Evolutionary conservation across 2,888 invertebrate genomes (phyloP).

Genomic region (Troides oblongomaculatus): DNA sequence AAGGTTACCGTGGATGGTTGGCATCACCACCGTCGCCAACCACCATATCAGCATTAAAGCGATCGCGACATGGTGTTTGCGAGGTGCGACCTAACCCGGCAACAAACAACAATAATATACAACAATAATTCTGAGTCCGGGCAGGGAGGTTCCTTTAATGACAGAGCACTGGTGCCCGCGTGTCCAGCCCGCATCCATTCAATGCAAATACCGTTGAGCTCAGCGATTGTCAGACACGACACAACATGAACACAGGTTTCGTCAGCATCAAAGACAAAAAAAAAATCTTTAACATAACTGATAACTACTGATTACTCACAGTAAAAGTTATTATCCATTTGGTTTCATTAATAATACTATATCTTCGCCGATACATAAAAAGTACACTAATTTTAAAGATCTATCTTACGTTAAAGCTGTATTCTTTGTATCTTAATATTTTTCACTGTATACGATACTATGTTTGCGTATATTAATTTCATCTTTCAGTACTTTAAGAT

Average conservation of each 20-base stretch:
- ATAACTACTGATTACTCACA: background rate
- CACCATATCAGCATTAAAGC: constrained; percentile 36
- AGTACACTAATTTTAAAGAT: too few relatives aligned
- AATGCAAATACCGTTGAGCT: constrained; percentile 65
- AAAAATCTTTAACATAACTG: background rate
- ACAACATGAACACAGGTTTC: constrained; percentile 28
- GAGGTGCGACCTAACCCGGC: constrained; percentile 50
- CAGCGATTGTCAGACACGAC: constrained; percentile 60
- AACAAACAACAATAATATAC: constrained; percentile 40
- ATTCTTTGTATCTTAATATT: too few relatives aligned
- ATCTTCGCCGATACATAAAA: too few relatives aligned
- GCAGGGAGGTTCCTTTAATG: constrained; percentile 71
- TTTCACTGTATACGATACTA: too few relatives aligned
- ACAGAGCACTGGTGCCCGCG: constrained; percentile 63
- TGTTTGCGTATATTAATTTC: too few relatives aligned
- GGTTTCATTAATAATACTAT: too few relatives aligned
- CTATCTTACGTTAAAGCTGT: too few relatives aligned
- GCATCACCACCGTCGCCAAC: background rate
- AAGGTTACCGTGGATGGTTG: constrained; percentile 38
- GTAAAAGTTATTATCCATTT: background rate
- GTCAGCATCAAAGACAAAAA: background rate
- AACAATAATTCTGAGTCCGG: constrained; percentile 65
- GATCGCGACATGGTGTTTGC: constrained; percentile 32
- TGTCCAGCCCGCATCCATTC: constrained; percentile 76
- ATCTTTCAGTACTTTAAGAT: too few relatives aligned